Percentiles rank a stretch among this genome's conserved stretches.
Conservation (phyloP, 2,113 vertebrate genomes). For the Leptosomus discolor region DNA sequence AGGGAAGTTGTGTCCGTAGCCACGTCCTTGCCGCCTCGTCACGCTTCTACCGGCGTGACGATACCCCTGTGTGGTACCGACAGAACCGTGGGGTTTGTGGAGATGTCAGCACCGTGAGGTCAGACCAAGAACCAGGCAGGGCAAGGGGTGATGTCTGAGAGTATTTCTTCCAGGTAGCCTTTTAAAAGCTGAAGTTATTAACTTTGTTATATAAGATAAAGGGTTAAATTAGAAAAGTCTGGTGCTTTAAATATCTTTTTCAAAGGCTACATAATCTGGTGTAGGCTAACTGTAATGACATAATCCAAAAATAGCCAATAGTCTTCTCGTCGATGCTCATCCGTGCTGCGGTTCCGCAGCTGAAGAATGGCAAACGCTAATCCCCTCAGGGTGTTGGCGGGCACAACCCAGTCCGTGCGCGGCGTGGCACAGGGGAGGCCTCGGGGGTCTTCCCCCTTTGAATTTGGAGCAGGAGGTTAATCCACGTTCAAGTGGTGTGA, state of each 20-base stretch:
- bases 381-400: background rate
- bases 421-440: background rate
- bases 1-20: background rate
- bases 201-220: background rate
- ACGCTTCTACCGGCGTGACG: fast-evolving
- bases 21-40: background rate
- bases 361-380: slow-evolving; percentile 6
- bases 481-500: background rate
- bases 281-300: slow-evolving; percentile 48
- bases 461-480: background rate
- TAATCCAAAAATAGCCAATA: slow-evolving; percentile 54
- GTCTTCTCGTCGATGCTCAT: slow-evolving; percentile 38
- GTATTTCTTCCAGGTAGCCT: background rate
- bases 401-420: background rate
- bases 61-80: fast-evolving
- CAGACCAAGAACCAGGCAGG: background rate
- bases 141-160: background rate
- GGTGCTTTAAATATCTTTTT: slow-evolving; percentile 59
- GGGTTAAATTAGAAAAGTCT: slow-evolving; percentile 43
- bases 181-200: background rate
- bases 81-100: background rate
- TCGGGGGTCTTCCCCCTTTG: background rate
- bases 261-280: slow-evolving; percentile 56
- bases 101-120: fast-evolving
- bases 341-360: background rate